These are phyloP conservation scores for Carassius carassius DNA, from an alignment of 2,113 vertebrate genomes.

Conservation along the genomic window DNA sequence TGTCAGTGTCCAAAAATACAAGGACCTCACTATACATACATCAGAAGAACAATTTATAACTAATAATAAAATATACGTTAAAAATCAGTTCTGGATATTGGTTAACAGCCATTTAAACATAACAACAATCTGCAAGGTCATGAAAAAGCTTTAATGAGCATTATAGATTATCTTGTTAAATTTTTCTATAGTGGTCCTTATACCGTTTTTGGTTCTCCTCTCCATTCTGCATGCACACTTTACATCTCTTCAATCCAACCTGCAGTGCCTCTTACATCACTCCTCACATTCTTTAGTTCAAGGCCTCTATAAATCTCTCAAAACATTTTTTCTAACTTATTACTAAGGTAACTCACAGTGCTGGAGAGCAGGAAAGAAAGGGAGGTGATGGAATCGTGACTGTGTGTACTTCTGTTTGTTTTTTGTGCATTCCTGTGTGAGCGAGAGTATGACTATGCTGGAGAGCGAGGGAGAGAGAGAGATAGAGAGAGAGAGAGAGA, in stretches of 20 bases:
- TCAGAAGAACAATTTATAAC: not conserved
- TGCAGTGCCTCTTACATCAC: not conserved
- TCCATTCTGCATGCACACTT: not conserved
- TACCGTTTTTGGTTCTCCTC: not conserved
- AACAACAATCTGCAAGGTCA: not conserved
- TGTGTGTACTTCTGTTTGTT: conserved; percentile 49
- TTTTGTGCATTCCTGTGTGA: conserved; percentile 28
- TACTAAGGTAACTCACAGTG: conserved; percentile 27
- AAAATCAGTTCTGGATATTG: not conserved
- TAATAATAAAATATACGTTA: not conserved
- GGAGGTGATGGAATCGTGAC: conserved; percentile 55
- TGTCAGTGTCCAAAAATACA: too few relatives aligned
- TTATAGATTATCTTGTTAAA: too few relatives aligned
- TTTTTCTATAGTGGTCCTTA: not conserved
- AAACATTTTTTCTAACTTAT: conserved; percentile 31
- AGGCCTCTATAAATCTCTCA: conserved; percentile 38
- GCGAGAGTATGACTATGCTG: conserved; percentile 35
- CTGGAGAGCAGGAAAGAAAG: conserved; percentile 16
- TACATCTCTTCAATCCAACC: not conserved
- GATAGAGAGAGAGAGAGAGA: not conserved
- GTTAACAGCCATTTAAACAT: not conserved
- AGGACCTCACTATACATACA: too few relatives aligned
- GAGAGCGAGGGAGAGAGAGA: conserved; percentile 5
- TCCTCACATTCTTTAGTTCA: conserved; percentile 32
- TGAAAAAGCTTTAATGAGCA: not conserved